Base-by-base conservation (phyloP, 2,888 invertebrate species). In the Cyclophora punctaria region DNA sequence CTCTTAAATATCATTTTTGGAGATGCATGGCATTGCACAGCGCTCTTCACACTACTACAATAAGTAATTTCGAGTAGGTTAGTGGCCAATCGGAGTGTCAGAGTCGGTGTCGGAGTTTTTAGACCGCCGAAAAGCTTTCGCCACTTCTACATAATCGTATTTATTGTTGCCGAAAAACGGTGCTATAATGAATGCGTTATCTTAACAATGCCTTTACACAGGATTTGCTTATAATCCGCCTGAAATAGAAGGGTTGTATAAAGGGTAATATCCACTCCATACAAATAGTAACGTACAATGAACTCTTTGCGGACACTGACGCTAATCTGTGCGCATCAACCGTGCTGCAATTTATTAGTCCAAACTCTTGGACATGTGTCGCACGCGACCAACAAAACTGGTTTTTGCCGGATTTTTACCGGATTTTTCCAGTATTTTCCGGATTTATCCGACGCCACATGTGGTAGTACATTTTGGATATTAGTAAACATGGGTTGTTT, bases 291-390 rank as follows among this genome's bases (percentile, higher is more conserved):
- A 49, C 66, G 78, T 68, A 60, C 79, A 76, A 70, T 73, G 77
- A 78, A 75, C 79, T 67, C 70, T 69, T 65, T 65, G 64, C 62
- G 68, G 57, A 48, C 60, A 60, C 58, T 53, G 53, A 54, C 61
- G 61, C 66, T 72, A 73, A 71, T 71, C 71, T 62, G 59, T 56
- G 60, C 56, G 60, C 56, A 44, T 44, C 44, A 34, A 37, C 37
- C 34, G 50, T 44, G 34, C 34, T 44, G 44, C 44, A 59, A 61
- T 61, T 59, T 61, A 61, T 59, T 57, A 61, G 53, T 56, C 51
- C 44, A 35, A 40, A 35, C 51, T 49, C 49, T 53, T 45, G 56
- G 59, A 52, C 61, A 59, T 59, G 55, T 61, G 59, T 57, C 59
- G 56, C 60, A 61, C 57, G 61, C 60, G 59, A 61, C 61, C 53